Evolutionary conservation across 2,888 invertebrate genomes (phyloP).

Genomic region (Halictus quadricinctus): DNA sequence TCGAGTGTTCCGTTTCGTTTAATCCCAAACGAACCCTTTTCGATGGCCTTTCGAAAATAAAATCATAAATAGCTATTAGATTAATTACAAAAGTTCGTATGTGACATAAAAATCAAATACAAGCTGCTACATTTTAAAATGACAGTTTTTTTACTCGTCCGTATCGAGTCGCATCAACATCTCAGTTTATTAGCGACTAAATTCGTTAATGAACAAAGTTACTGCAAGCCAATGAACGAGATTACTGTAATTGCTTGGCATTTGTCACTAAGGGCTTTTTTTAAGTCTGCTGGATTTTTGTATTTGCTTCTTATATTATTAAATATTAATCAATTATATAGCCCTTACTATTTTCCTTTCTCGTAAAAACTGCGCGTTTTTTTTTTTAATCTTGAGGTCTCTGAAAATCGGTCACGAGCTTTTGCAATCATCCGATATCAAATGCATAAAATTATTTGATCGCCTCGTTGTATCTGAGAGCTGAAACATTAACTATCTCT

Average conservation of each 20-base stretch:
- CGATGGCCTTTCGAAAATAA: background rate
- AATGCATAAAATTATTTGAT: background rate
- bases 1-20: background rate
- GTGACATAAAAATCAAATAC: background rate
- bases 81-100: background rate
- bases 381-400: too few species aligned
- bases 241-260: background rate
- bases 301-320: background rate
- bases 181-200: background rate
- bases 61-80: background rate
- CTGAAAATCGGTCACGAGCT: background rate
- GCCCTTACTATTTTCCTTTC: too few species aligned
- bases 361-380: too few species aligned
- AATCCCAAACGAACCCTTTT: background rate
- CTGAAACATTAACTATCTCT: background rate
- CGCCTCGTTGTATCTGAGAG: background rate
- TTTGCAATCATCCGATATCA: background rate
- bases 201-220: background rate
- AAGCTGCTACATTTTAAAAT: background rate
- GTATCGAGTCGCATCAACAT: background rate
- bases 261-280: background rate
- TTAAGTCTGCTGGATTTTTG: background rate
- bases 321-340: background rate
- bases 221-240: background rate
- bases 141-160: background rate